Percentiles rank a stretch among this genome's conserved stretches.
These are phyloP conservation scores for Takifugu ocellatus DNA, from an alignment of 2,797 vertebrate genomes.

Conservation along the genomic window DNA sequence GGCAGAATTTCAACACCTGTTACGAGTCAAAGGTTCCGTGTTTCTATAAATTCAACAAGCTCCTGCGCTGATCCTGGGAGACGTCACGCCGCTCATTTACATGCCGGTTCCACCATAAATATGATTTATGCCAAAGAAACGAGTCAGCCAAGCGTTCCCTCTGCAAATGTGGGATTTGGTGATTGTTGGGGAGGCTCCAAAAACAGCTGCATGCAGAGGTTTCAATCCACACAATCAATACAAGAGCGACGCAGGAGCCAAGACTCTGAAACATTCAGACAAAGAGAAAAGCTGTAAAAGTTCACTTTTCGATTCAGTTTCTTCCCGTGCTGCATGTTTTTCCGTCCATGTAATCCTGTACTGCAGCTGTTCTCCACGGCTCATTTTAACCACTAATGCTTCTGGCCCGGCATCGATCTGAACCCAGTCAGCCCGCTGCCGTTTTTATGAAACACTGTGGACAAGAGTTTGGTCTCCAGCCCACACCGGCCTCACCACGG, in stretches of 20 bases:
- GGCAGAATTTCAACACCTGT: conserved; percentile 33
- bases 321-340: conserved; percentile 7
- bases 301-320: not conserved
- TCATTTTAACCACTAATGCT: conserved; percentile 58
- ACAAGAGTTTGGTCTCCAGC: conserved; percentile 32
- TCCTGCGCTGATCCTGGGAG: not conserved
- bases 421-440: conserved; percentile 36
- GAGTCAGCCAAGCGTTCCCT: no score
- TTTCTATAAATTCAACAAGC: no score
- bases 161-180: no score
- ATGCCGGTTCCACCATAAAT: no score
- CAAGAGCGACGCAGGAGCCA: no score
- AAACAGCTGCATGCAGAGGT: no score
- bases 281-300: no score
- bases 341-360: conserved; percentile 26
- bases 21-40: conserved; percentile 12
- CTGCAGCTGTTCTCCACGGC: conserved; percentile 32
- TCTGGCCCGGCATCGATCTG: conserved; percentile 31
- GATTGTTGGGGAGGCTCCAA: no score
- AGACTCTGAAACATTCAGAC: no score
- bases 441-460: conserved; percentile 47
- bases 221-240: no score
- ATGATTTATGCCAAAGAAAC: no score
- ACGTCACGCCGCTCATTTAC: no score
- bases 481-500: conserved; percentile 40